phyloP scores from a whole-genome alignment of 2,113 vertebrate genomes.

The Typhlomys cinereus region DNA sequence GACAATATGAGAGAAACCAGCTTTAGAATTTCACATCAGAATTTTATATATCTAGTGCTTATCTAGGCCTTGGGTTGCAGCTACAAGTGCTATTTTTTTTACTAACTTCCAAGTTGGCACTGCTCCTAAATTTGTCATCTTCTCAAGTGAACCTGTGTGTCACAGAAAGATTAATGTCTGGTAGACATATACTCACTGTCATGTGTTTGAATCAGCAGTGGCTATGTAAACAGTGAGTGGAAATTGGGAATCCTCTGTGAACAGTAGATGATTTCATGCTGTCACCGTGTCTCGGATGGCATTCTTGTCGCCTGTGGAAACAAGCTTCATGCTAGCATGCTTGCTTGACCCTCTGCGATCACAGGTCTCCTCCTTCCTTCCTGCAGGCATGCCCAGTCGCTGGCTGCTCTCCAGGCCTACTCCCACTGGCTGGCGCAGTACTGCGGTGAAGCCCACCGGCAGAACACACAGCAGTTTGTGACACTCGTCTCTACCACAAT shows the following conservation, averaged over 20 bases:
- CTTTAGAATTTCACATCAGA: neutral
- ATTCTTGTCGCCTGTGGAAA: neutral
- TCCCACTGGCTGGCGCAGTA: constrained; percentile 98
- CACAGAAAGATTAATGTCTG: neutral
- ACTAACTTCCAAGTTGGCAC: neutral
- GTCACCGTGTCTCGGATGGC: neutral
- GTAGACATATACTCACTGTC: neutral
- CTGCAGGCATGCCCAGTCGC: constrained; percentile 95
- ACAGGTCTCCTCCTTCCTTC: neutral
- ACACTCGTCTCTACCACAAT: constrained; percentile 94
- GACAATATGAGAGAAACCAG: neutral
- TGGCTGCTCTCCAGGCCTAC: constrained; percentile 97
- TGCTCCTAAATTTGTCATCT: neutral
- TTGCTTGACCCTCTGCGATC: neutral
- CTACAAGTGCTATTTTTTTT: neutral
- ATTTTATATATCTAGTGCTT: neutral
- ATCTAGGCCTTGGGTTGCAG: neutral
- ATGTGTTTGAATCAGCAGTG: neutral
- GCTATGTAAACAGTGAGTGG: neutral
- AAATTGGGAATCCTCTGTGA: neutral
- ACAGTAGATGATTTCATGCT: neutral
- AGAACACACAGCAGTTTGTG: constrained; percentile 94
- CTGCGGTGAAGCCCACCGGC: constrained; percentile 94
- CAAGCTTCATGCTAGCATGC: neutral
- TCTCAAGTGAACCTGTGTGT: neutral